Evolutionary conservation across 2,113 vertebrate species (phyloP).

Genomic region (Delphinapterus leucas): DNA sequence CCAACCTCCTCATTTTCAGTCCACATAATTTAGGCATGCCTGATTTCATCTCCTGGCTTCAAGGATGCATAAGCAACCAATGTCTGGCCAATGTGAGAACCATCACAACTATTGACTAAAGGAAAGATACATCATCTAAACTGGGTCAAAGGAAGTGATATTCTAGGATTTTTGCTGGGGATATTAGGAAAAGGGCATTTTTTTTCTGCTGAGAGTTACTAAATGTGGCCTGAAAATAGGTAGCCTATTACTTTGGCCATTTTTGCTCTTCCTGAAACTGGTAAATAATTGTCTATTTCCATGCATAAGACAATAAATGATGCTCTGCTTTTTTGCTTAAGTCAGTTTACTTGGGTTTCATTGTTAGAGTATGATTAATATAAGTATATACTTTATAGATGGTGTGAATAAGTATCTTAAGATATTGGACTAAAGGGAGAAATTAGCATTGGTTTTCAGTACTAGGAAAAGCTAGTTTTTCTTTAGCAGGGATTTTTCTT

Average conservation of each 20-base stretch:
- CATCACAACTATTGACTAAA: not conserved
- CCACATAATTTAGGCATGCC: not conserved
- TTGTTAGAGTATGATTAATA: not conserved
- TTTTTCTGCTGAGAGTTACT: not conserved
- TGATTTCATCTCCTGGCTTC: slow-evolving; percentile 12
- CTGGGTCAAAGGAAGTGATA: not conserved
- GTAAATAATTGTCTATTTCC: not conserved
- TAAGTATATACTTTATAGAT: not conserved
- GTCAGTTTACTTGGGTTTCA: not conserved
- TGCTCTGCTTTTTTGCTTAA: not conserved
- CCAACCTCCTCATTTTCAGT: not conserved
- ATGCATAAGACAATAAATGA: not conserved
- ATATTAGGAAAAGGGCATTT: not conserved
- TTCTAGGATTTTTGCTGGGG: not conserved
- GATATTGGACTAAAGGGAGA: not conserved
- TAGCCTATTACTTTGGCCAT: not conserved
- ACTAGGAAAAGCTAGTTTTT: not conserved
- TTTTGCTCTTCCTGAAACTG: not conserved
- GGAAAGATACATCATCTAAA: not conserved
- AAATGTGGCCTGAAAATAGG: not conserved
- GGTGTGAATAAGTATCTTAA: slow-evolving; percentile 1
- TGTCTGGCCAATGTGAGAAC: not conserved
- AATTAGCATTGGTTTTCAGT: not conserved
- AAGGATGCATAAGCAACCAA: not conserved
- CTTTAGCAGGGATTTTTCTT: not conserved